Percentiles rank a stretch among this genome's conserved stretches.
Conservation (phyloP, 2,797 vertebrate species). For the Pantherophis vulpinus region DNA sequence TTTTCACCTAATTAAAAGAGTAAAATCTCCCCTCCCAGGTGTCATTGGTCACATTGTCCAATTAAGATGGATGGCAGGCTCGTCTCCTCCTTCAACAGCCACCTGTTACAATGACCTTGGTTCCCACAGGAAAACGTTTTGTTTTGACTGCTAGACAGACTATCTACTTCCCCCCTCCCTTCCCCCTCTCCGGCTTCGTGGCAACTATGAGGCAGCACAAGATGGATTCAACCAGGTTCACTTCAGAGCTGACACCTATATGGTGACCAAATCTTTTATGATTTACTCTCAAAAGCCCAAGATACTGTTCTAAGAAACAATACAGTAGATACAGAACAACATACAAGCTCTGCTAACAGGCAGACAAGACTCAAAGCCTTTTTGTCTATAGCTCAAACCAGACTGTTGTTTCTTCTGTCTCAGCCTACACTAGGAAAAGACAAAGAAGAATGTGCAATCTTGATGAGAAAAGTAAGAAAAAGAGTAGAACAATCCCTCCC, state of each 20-base stretch:
- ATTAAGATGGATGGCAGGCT: no score
- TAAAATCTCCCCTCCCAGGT: no score
- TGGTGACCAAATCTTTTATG: not conserved
- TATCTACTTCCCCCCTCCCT: no score
- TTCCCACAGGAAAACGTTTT: no score
- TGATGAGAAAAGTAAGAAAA: not conserved
- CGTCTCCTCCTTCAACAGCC: no score
- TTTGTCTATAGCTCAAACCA: not conserved
- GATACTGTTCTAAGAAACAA: not conserved
- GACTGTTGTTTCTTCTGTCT: not conserved
- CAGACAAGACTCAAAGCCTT: not conserved
- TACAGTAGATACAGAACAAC: not conserved
- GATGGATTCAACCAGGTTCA: no score
- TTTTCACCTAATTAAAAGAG: no score
- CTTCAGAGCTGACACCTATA: not conserved
- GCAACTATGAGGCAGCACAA: no score
- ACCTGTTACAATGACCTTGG: no score
- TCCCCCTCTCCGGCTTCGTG: no score
- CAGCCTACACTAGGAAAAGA: not conserved
- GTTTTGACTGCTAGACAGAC: no score
- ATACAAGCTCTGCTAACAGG: not conserved
- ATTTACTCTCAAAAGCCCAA: not conserved
- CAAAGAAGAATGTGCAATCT: not conserved
- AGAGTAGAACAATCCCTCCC: not conserved
- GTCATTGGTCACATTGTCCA: no score